Percentiles rank a stretch among this genome's conserved stretches.
These are phyloP conservation scores for Pocota personata DNA, from an alignment of 2,888 invertebrate species.

Conservation along the genomic window DNA sequence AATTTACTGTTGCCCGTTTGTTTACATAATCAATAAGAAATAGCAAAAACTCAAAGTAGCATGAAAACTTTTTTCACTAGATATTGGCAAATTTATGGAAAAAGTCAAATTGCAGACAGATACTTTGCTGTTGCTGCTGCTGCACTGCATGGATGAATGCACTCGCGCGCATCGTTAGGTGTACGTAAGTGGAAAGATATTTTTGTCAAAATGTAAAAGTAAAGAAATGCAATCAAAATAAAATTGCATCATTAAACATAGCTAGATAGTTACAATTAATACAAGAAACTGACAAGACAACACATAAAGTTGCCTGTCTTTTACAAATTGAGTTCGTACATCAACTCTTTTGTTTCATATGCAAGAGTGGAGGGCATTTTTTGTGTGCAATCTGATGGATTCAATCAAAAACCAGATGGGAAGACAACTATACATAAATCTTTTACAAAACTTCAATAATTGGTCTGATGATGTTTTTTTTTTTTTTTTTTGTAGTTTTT, in stretches of 20 bases:
- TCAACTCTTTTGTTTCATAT: constrained; percentile 2
- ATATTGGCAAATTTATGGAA: constrained; percentile 6
- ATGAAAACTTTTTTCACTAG: constrained; percentile 50
- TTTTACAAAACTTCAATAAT: constrained; percentile 29
- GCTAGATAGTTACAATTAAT: constrained; percentile 6
- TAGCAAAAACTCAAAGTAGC: constrained; percentile 60
- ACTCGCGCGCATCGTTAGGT: constrained; percentile 1
- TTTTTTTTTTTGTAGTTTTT: not conserved
- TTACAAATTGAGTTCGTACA: not conserved
- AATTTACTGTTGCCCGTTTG: not conserved
- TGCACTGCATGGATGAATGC: constrained; percentile 3
- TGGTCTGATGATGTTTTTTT: constrained; percentile 7
- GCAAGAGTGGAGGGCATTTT: not conserved
- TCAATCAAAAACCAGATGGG: not conserved
- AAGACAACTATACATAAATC: not conserved
- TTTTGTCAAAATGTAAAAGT: constrained; percentile 49
- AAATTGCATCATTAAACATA: constrained; percentile 57
- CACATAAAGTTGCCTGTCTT: not conserved
- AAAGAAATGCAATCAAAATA: constrained; percentile 46
- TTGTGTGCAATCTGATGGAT: not conserved
- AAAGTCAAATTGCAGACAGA: not conserved
- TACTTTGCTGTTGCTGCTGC: not conserved
- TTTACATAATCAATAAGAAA: constrained; percentile 65
- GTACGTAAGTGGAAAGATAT: not conserved
- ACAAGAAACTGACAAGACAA: not conserved